Conservation (phyloP, 2,797 vertebrate species). For the Dromococcyx pavoninus region DNA sequence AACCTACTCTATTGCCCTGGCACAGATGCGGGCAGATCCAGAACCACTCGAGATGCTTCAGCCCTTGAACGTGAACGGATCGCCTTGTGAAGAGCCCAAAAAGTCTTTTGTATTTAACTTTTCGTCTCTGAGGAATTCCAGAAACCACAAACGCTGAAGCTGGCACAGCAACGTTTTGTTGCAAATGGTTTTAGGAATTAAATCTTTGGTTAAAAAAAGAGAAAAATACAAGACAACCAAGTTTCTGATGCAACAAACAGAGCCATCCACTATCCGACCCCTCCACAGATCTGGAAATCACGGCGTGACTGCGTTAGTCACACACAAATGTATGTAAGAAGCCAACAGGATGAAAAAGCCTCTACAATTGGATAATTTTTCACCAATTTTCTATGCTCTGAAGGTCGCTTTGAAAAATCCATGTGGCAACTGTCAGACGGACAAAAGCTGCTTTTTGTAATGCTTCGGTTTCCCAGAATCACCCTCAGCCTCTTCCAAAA, state of each 20-base stretch:
- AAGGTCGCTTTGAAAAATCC: constrained; percentile 41
- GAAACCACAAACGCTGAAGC: background rate
- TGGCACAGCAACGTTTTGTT: too few relatives aligned
- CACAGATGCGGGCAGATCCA: rapidly evolving
- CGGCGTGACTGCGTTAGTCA: background rate
- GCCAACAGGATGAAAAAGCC: background rate
- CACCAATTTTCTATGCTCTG: constrained; percentile 34
- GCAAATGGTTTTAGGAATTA: background rate
- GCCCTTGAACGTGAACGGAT: rapidly evolving
- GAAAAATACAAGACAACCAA: background rate
- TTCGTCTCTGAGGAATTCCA: background rate
- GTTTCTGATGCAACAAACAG: background rate
- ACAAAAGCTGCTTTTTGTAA: constrained; percentile 35
- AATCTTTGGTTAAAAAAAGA: background rate
- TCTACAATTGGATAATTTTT: constrained; percentile 31
- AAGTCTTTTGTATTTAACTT: background rate
- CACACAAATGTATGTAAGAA: background rate
- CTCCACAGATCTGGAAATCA: background rate
- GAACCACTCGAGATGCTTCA: background rate
- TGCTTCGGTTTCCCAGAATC: background rate
- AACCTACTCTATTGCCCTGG: background rate
- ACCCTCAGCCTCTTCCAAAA: background rate
- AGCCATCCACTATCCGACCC: background rate
- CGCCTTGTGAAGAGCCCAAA: background rate
- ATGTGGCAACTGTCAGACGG: constrained; percentile 26